A percentile compares a stretch with the other conserved stretches of the same genome.
These are phyloP conservation scores for Cotesia chilonis DNA, from an alignment of 1,140 invertebrate species.

Conservation along the genomic window DNA sequence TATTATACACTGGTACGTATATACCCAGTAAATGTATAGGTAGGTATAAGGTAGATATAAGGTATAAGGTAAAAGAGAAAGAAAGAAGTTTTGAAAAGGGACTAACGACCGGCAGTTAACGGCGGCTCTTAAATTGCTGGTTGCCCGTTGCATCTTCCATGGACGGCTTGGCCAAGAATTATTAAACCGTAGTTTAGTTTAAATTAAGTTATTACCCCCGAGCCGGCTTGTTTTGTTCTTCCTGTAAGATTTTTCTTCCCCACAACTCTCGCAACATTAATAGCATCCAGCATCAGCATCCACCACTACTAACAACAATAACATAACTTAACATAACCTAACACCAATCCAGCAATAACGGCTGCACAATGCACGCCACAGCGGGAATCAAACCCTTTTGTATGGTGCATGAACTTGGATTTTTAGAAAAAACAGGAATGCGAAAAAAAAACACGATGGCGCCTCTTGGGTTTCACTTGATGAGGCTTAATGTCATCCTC, in stretches of 20 bases:
- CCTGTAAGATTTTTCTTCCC: conserved; percentile 45
- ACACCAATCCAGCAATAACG: too few relatives aligned
- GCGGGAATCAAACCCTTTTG: neutral
- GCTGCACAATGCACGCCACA: neutral
- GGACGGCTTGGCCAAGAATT: conserved; percentile 62
- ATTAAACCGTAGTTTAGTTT: conserved; percentile 69
- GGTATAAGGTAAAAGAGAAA: conserved; percentile 44
- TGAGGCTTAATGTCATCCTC: conserved; percentile 13
- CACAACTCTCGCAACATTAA: neutral
- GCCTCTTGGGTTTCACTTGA: conserved; percentile 1
- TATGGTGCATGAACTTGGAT: too few relatives aligned
- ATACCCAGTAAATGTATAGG: conserved; percentile 12
- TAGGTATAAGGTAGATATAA: neutral
- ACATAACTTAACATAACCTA: too few relatives aligned
- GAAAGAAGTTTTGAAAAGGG: conserved; percentile 68
- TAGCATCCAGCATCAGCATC: conserved; percentile 4
- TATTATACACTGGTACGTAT: neutral
- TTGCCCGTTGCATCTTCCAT: conserved; percentile 64
- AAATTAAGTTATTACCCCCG: conserved; percentile 68
- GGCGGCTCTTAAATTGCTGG: conserved; percentile 68
- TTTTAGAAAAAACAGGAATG: neutral
- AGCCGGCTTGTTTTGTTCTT: conserved; percentile 59
- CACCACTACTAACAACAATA: conserved; percentile 11
- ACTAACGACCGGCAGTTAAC: conserved; percentile 69
- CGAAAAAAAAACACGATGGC: neutral